Conservation (phyloP, 2,113 vertebrate species). For the Oreochromis aureus region DNA sequence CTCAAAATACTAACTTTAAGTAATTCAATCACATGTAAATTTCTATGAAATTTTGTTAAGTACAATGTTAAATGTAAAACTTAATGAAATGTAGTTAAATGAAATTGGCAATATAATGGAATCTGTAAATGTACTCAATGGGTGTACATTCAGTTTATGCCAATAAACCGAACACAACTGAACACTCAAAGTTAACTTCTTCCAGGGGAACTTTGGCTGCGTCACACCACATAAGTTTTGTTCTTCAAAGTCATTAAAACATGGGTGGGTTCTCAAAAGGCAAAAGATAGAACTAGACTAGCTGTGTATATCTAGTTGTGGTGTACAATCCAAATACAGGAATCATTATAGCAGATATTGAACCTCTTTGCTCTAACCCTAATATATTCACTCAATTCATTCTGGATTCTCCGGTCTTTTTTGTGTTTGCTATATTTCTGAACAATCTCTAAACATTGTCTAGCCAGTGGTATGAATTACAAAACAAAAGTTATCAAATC, state of each 20-base stretch:
- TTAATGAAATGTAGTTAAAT: neutral
- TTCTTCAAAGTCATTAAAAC: neutral
- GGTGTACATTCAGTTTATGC: neutral
- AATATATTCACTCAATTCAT: neutral
- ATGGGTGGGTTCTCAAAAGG: neutral
- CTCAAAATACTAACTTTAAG: neutral
- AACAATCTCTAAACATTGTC: neutral
- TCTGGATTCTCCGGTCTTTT: neutral
- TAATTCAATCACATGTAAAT: neutral
- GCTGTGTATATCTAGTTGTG: neutral
- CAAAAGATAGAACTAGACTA: neutral
- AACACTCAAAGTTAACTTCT: neutral
- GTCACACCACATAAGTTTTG: neutral
- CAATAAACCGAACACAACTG: no score
- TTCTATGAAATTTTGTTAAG: neutral
- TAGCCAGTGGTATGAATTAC: neutral
- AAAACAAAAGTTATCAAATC: neutral
- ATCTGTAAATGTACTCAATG: neutral
- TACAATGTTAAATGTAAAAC: neutral
- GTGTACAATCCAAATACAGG: neutral
- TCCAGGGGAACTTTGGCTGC: neutral
- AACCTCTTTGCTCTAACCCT: neutral
- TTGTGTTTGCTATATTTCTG: neutral
- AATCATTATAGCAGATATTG: neutral
- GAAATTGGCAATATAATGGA: neutral